Evolutionary conservation across 2,888 invertebrate genomes (phyloP).

Genomic region (Vannuccia rotundouncinata): DNA sequence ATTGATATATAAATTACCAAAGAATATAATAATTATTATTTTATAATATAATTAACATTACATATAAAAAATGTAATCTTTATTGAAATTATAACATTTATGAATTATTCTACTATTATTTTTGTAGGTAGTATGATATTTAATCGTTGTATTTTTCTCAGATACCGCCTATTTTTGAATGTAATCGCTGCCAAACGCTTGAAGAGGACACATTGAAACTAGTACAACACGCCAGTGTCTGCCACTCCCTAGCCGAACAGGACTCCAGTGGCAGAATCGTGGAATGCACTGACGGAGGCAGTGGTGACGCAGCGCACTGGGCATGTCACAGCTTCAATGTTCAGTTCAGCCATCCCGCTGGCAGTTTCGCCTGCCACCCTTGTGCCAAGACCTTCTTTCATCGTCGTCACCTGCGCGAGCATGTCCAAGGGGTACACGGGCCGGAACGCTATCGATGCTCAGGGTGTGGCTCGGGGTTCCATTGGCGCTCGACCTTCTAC

Average conservation of each 20-base stretch:
- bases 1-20: too few relatives aligned
- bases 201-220: neutral
- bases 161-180: neutral
- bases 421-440: neutral
- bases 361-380: neutral
- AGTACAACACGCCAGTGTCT: neutral
- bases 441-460: neutral
- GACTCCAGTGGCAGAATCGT: neutral
- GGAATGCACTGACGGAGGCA: neutral
- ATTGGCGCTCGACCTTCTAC: neutral
- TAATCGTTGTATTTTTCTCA: too few relatives aligned
- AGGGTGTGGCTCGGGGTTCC: neutral
- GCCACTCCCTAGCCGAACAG: neutral
- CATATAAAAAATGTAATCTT: too few relatives aligned
- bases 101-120: too few relatives aligned
- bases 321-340: neutral
- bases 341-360: neutral
- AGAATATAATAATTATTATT: too few relatives aligned
- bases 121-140: too few relatives aligned
- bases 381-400: neutral
- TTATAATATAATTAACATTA: too few relatives aligned
- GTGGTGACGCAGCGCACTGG: neutral
- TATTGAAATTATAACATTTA: too few relatives aligned
- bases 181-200: neutral
- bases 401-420: neutral